Conservation (phyloP, 1,140 invertebrate species). For the Amyelois transitella region DNA sequence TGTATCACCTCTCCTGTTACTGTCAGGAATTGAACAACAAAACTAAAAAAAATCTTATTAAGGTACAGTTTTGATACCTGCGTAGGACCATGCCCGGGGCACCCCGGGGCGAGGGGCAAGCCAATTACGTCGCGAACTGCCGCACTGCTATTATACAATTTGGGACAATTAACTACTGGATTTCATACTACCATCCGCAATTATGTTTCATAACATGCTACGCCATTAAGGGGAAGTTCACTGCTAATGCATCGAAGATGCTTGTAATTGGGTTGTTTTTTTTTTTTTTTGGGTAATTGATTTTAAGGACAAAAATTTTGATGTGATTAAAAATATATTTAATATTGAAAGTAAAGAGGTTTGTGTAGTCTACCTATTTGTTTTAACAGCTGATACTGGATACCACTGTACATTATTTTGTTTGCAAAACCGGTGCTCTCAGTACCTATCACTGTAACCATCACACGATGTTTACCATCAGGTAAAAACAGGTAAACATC, state of each 20-base stretch:
- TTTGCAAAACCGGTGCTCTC: too few relatives aligned
- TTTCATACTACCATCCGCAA: slow-evolving; percentile 51
- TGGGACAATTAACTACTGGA: slow-evolving; percentile 71
- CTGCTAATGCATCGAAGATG: slow-evolving; percentile 36
- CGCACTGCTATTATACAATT: slow-evolving; percentile 65
- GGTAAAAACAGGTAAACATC: too few relatives aligned
- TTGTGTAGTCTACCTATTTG: too few relatives aligned
- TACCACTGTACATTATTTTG: too few relatives aligned
- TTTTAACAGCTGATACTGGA: too few relatives aligned
- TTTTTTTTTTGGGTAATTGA: slow-evolving; percentile 10
- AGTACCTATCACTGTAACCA: too few relatives aligned
- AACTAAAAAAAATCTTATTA: not conserved
- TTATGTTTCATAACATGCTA: slow-evolving; percentile 61
- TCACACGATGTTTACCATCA: too few relatives aligned
- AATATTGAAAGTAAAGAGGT: too few relatives aligned
- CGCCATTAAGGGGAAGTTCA: slow-evolving; percentile 43
- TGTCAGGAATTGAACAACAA: not conserved
- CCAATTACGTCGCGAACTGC: slow-evolving; percentile 31
- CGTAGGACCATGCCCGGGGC: not conserved
- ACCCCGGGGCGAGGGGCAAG: not conserved
- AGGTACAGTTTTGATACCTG: not conserved
- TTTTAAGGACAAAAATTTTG: too few relatives aligned
- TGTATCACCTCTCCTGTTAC: too few relatives aligned
- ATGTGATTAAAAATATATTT: too few relatives aligned
- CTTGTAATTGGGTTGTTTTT: slow-evolving; percentile 53